phyloP scores from a whole-genome alignment of 2,888 invertebrate genomes.

The Antheraea assamensis region DNA sequence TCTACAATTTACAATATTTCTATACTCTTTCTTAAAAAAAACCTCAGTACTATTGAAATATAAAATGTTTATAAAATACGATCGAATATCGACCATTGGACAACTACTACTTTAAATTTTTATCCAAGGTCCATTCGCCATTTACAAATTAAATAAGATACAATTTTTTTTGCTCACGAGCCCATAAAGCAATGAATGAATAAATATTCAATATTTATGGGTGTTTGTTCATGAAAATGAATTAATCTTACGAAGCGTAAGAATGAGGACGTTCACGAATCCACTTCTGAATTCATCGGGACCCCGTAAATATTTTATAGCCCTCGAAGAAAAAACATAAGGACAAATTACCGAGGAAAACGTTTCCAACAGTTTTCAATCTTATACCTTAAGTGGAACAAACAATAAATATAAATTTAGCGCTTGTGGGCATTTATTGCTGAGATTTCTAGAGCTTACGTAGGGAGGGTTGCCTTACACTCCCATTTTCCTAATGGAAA shows the following conservation, averaged over 20 bases:
- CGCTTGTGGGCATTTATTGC: constrained; percentile 77
- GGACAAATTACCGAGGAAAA: constrained; percentile 69
- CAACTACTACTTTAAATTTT: too few relatives aligned
- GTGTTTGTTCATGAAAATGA: constrained; percentile 69
- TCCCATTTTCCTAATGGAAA: constrained; percentile 26
- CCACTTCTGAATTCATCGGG: constrained; percentile 70
- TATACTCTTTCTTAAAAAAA: too few relatives aligned
- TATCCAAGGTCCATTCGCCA: not conserved
- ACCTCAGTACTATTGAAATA: too few relatives aligned
- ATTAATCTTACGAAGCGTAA: constrained; percentile 70
- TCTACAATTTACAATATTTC: too few relatives aligned
- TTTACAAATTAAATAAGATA: not conserved
- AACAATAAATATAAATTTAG: constrained; percentile 80
- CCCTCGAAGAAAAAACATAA: constrained; percentile 66
- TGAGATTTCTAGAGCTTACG: constrained; percentile 73
- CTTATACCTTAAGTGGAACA: constrained; percentile 79
- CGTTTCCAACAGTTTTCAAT: constrained; percentile 77
- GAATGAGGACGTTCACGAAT: constrained; percentile 56
- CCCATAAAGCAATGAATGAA: constrained; percentile 29
- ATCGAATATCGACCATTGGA: too few relatives aligned
- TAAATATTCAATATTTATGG: constrained; percentile 55
- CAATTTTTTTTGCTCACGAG: constrained; percentile 17
- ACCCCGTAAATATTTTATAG: constrained; percentile 79
- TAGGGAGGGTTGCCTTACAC: constrained; percentile 41
- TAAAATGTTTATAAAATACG: too few relatives aligned